These are phyloP conservation scores for Conomelus anceps DNA, from an alignment of 2,888 invertebrate genomes.

Conservation along the genomic window DNA sequence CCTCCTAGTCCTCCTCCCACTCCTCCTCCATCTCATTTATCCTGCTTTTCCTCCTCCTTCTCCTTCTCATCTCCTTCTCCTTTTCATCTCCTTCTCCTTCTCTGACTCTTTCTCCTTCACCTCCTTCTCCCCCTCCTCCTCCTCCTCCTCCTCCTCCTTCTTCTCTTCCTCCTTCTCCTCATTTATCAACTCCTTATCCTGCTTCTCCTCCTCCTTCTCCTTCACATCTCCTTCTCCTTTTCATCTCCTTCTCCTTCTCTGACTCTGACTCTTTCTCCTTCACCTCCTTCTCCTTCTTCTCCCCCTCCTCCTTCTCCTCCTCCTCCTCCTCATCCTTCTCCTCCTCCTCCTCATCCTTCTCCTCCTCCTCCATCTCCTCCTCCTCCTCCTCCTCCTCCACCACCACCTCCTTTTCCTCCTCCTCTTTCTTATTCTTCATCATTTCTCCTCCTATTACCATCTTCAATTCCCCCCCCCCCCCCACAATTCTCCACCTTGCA, in stretches of 20 bases:
- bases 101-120: too few species aligned
- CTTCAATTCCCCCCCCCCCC: neutral
- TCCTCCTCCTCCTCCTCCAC: neutral
- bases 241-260: neutral
- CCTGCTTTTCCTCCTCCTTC: neutral
- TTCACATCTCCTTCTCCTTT: neutral
- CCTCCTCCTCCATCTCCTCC: neutral
- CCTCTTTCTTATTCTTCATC: too few species aligned
- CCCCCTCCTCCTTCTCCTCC: too few species aligned
- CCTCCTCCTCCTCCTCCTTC: neutral
- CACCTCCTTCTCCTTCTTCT: too few species aligned
- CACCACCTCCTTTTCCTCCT: too few species aligned
- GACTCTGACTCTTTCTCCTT: too few species aligned
- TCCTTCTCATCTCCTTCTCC: neutral
- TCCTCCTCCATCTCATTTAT: too few species aligned
- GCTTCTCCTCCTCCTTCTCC: neutral
- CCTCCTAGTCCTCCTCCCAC: neutral
- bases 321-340: too few species aligned
- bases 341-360: neutral
- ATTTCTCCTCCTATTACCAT: too few species aligned
- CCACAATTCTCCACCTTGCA: neutral
- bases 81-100: too few species aligned
- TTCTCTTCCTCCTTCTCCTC: neutral
- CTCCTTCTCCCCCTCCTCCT: neutral
- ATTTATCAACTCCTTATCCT: too few species aligned